Evolutionary conservation across 2,113 vertebrate genomes (phyloP), one percentile per base, ranked within the genome.

Genomic region (Hemicordylus capensis): DNA sequence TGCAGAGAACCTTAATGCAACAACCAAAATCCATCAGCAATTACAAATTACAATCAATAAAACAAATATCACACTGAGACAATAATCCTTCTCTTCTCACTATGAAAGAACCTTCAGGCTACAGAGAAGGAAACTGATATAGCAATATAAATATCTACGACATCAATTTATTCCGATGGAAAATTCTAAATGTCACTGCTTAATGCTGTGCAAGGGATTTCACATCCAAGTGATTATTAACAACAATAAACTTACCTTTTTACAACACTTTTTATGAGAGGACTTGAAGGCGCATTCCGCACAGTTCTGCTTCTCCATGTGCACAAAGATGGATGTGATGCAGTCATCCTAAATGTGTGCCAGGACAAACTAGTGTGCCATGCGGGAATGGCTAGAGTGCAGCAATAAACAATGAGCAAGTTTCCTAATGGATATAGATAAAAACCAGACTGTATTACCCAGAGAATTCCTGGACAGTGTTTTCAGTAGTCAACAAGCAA

Each of bases 1-100:
- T 87, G 85, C 76, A 81, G 87, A 87, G 85, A 77, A 85, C 46
- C 0, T 0, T 15, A 48, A 39, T 1, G 72, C 74, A 87, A 76
- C 74, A 51, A 26, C 0, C 0, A 26, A 28, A 22, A 70, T 56
- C 88, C 6, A 0, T 1, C 1, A 59, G 72, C 2, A 28, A 86
- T 24, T 42, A 42, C 6, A 34, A 80, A 73, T 51, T 1, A 6
- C 51, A 26, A 11, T 0, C 14, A 86, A 22, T 1, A 44, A 67
- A 84, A 66, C 19, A 63, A 82, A 83, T 4, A 10, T 28, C 58
- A 85, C 58, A 61, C 46, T 56, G 76, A 83, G 42, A 66, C n/a
- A 76, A 11, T 0, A 0, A 90, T 39, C 46, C 46, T 34, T 48
- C 17, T 70, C 69, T 48, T 46, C 34, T 77, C 83, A 63, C 39